Conservation (phyloP, 2,797 vertebrate genomes). For the Melanotaenia parkinsoni region DNA sequence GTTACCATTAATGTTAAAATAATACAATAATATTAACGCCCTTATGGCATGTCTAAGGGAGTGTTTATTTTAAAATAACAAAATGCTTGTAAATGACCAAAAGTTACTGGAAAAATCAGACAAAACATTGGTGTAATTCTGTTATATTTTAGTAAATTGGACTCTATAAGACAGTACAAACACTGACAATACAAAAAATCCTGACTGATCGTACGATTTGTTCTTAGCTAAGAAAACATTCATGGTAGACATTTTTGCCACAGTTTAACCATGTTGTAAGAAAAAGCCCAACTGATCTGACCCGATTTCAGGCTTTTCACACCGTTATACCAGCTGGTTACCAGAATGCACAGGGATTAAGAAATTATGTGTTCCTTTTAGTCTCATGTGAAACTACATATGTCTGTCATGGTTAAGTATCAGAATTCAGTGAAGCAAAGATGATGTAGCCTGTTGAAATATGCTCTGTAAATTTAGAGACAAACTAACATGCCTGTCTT, state of each 20-base stretch:
- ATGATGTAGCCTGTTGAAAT: constrained; percentile 63
- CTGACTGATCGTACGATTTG: no score
- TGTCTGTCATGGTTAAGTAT: constrained; percentile 54
- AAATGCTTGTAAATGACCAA: no score
- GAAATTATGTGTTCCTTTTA: constrained; percentile 52
- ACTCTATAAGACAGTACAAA: no score
- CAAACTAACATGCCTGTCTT: no score
- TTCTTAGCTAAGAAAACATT: constrained; percentile 2
- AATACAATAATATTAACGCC: no score
- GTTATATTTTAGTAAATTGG: no score
- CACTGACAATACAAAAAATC: no score
- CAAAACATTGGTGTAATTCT: no score
- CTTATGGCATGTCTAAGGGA: no score
- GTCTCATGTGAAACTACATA: constrained; percentile 45
- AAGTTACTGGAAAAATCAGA: no score
- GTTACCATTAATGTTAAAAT: no score
- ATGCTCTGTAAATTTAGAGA: constrained; percentile 22
- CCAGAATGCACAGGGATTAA: constrained; percentile 44
- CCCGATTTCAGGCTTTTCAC: constrained; percentile 17
- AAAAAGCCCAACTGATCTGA: background rate
- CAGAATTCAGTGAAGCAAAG: constrained; percentile 61
- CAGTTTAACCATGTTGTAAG: constrained; percentile 26
- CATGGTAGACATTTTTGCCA: background rate
- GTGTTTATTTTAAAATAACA: no score
- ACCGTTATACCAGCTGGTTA: constrained; percentile 22